Conservation (phyloP, 1,140 invertebrate species). For the Radopholus similis region DNA sequence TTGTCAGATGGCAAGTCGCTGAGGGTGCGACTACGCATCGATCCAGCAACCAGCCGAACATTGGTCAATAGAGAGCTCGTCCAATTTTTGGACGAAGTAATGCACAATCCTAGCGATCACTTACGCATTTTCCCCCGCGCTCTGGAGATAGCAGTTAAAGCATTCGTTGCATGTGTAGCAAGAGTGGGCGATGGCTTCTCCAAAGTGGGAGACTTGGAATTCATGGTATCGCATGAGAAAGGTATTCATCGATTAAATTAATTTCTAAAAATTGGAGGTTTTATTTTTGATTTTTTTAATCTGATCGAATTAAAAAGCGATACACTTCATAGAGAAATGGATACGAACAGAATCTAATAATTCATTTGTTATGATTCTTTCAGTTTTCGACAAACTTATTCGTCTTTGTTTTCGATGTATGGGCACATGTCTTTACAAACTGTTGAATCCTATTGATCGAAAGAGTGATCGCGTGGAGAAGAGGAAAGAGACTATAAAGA, state of each 20-base stretch:
- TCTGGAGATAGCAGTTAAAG: constrained; percentile 39
- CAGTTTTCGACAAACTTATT: constrained; percentile 55
- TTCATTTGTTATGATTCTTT: no score
- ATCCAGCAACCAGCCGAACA: no score
- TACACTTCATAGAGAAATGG: no score
- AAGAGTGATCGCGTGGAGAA: not conserved
- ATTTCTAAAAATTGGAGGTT: not conserved
- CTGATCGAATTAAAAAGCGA: no score
- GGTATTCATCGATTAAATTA: constrained; percentile 1
- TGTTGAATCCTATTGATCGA: constrained; percentile 31
- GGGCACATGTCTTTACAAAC: constrained; percentile 23
- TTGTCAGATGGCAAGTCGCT: no score
- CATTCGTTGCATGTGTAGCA: constrained; percentile 48
- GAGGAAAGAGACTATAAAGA: constrained; percentile 8
- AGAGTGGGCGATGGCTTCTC: constrained; percentile 34
- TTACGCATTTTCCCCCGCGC: no score
- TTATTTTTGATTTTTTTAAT: constrained; percentile 24
- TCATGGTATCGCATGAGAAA: constrained; percentile 47
- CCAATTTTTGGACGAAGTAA: no score
- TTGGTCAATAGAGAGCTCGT: no score
- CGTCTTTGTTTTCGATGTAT: constrained; percentile 50
- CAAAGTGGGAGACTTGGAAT: constrained; percentile 35
- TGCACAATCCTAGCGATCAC: no score
- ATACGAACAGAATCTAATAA: no score
- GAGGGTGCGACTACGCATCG: no score